Evolutionary conservation across 2,797 vertebrate genomes (phyloP).

Genomic region (Sternotherus odoratus): DNA sequence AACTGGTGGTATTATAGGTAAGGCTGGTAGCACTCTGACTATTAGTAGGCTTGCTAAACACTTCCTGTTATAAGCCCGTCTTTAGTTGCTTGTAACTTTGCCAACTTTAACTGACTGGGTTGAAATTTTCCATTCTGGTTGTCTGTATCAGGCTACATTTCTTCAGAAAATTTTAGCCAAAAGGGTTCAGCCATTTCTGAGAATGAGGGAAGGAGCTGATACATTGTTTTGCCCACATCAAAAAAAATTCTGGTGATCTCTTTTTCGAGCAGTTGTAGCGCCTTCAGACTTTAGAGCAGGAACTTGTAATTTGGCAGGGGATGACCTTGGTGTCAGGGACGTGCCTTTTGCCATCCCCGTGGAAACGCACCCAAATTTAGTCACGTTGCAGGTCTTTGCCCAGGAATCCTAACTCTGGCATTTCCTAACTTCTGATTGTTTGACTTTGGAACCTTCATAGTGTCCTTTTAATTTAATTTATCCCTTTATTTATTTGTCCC

Average conservation of each 20-base stretch:
- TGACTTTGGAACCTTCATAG: neutral
- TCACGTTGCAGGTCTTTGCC: neutral
- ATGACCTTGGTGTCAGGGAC: neutral
- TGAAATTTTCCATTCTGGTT: neutral
- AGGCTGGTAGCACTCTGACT: neutral
- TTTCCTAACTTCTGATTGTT: neutral
- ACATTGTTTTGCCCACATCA: neutral
- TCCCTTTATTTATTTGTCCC: neutral
- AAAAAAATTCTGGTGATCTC: neutral
- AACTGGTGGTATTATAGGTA: neutral
- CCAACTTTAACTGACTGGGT: neutral
- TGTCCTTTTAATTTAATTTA: neutral
- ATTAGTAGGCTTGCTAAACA: neutral
- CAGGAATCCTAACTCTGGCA: neutral
- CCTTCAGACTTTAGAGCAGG: neutral
- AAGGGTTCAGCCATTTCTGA: neutral
- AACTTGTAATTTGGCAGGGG: neutral
- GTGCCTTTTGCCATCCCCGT: neutral
- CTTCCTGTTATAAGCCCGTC: neutral
- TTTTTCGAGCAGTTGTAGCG: neutral
- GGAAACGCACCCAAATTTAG: neutral
- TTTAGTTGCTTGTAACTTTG: neutral
- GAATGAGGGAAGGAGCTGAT: neutral
- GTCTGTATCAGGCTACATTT: neutral
- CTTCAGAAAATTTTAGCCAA: neutral